phyloP scores from a whole-genome alignment of 2,888 invertebrate genomes.

The Sepioteuthis lessoniana region DNA sequence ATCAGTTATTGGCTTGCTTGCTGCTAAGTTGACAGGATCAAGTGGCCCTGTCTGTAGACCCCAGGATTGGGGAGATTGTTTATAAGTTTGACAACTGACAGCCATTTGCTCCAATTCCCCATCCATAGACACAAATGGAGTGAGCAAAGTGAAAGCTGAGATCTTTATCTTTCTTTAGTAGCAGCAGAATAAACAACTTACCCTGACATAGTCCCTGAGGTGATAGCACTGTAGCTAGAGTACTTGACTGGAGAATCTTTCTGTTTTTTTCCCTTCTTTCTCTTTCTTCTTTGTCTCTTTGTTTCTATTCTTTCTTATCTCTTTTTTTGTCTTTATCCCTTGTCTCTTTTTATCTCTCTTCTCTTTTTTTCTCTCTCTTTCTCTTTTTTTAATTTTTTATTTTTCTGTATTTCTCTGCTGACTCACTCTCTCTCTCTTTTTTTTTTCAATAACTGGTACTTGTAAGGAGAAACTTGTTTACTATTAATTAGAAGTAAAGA shows the following conservation, averaged over 20 bases:
- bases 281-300: too few species aligned
- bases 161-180: not conserved
- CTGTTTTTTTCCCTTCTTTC: too few species aligned
- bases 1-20: not conserved
- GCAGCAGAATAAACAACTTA: not conserved
- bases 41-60: not conserved
- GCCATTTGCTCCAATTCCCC: not conserved
- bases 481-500: too few species aligned
- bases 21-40: not conserved
- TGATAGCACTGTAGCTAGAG: too few species aligned
- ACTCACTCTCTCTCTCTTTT: not conserved
- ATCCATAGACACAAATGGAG: not conserved
- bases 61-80: not conserved
- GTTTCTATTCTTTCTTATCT: too few species aligned
- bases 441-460: not conserved
- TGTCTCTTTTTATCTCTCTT: not conserved
- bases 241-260: too few species aligned
- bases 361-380: not conserved
- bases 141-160: not conserved
- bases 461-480: too few species aligned
- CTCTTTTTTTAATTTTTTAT: too few species aligned
- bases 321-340: too few species aligned
- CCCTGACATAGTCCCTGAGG: not conserved
- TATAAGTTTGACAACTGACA: constrained; percentile 33
- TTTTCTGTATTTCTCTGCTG: not conserved